Evolutionary conservation across 2,888 invertebrate genomes (phyloP), one percentile per base, ranked within the genome.

Genomic region (Orgyia antiqua): DNA sequence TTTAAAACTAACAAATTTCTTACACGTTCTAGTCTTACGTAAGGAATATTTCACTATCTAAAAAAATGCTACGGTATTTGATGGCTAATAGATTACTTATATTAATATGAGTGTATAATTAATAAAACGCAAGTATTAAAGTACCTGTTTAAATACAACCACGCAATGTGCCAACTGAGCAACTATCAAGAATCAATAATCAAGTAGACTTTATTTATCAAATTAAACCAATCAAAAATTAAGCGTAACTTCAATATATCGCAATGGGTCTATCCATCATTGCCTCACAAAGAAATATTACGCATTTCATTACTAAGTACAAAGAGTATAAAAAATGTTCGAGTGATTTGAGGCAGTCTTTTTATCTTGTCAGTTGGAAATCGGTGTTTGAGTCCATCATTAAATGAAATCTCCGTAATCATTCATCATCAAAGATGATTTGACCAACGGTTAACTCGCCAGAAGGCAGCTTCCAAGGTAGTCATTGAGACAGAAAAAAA

Each of bases 371-470:
- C 74, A 67, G 71, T 67, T 74, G 73, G 72, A 50, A 73, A 73
- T 70, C 63, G 63, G 51, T 56, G 57, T 45, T 43, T 42, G 56
- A 55, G 60, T 54, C 69, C 69, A 61, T 79, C 77, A 84, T 84
- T 84, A 84, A 70, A 72, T 58, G 51, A 74, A 82, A 82, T 77
- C 76, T 73, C 63, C 61, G 79, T 76, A 84, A 86, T 84, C 82
- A 84, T 78, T 82, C 72, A 80, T 79, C 82, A 83, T 86, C 78
- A 79, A 65, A 62, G 52, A 63, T 62, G 69, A 80, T 79, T 77
- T 76, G 75, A 72, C 64, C 66, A 65, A 59, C 63, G 61, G 72
- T 74, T 75, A 75, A 66, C 68, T 64, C 64, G 71, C 70, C 68
- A 64, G 59, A 41, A 56, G 67, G 58, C 62, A 55, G 68, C 74